These are phyloP conservation scores for Gymnosoma rotundatum DNA, from an alignment of 2,888 invertebrate genomes.

Conservation along the genomic window DNA sequence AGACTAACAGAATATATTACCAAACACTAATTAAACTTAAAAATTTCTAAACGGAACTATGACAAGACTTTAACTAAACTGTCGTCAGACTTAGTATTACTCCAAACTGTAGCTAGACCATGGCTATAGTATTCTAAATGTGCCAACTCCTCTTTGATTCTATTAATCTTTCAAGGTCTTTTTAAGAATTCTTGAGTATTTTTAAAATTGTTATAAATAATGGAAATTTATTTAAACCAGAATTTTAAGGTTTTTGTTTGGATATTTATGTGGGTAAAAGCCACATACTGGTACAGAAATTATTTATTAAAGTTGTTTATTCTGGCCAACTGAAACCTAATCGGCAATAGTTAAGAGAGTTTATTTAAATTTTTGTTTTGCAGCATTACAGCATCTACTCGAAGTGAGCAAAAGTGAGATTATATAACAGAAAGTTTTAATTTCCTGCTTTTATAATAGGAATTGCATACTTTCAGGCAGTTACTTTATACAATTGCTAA, in stretches of 20 bases:
- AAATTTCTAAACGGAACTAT: no score
- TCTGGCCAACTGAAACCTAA: no score
- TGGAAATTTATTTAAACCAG: not conserved
- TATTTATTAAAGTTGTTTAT: not conserved
- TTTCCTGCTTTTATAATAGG: not conserved
- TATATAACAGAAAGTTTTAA: not conserved
- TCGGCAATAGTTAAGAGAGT: not conserved
- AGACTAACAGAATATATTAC: no score
- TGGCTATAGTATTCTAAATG: no score
- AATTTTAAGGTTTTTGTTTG: slow-evolving; percentile 14
- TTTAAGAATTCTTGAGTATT: no score
- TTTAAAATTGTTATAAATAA: slow-evolving; percentile 5
- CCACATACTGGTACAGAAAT: slow-evolving; percentile 8
- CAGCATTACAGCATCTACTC: not conserved
- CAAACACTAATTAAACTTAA: no score
- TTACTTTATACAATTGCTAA: not conserved
- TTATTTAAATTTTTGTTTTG: not conserved
- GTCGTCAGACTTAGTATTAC: no score
- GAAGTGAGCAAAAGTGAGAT: not conserved
- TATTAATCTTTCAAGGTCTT: no score
- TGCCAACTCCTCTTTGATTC: no score
- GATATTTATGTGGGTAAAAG: no score
- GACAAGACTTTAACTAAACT: no score
- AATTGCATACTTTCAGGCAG: not conserved
- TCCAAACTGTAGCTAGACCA: no score